Evolutionary conservation across 1,140 invertebrate genomes (phyloP).

Genomic region (Drosophila nebulosa): DNA sequence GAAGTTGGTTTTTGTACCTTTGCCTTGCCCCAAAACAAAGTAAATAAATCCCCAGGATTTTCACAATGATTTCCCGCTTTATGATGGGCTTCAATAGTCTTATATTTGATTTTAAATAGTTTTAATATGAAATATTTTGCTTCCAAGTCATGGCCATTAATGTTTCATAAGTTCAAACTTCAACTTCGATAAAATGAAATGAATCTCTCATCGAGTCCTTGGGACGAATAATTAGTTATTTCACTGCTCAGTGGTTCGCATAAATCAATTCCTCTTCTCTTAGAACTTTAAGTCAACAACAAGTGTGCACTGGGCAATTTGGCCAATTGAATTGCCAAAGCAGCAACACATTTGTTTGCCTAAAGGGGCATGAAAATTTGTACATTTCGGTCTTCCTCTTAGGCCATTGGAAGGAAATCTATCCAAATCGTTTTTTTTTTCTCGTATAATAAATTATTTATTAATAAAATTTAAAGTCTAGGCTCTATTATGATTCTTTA

Average conservation of each 20-base stretch:
- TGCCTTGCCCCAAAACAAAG: constrained; percentile 19
- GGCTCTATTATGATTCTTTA: background rate
- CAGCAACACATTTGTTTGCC: background rate
- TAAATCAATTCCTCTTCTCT: constrained; percentile 16
- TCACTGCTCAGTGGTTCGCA: constrained; percentile 20
- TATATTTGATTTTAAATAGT: constrained; percentile 6
- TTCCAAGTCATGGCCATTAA: background rate
- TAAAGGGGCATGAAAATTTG: background rate
- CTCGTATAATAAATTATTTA: constrained; percentile 16
- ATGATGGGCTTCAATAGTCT: background rate
- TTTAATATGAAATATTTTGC: background rate
- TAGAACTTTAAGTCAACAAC: constrained; percentile 29
- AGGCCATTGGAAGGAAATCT: background rate
- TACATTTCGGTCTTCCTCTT: background rate
- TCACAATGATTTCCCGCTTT: constrained; percentile 52
- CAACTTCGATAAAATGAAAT: constrained; percentile 2
- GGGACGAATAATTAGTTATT: constrained; percentile 1
- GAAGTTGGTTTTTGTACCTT: constrained; percentile 36
- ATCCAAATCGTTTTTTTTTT: background rate
- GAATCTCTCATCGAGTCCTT: constrained; percentile 15
- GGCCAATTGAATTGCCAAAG: constrained; percentile 9
- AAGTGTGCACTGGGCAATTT: background rate
- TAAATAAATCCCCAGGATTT: constrained; percentile 53
- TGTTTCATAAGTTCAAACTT: constrained; percentile 10
- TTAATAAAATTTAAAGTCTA: background rate